Base-by-base conservation (phyloP, 30 jellyfish, hydroid and myxozoan genomes). In the Pelagia noctiluca region DNA sequence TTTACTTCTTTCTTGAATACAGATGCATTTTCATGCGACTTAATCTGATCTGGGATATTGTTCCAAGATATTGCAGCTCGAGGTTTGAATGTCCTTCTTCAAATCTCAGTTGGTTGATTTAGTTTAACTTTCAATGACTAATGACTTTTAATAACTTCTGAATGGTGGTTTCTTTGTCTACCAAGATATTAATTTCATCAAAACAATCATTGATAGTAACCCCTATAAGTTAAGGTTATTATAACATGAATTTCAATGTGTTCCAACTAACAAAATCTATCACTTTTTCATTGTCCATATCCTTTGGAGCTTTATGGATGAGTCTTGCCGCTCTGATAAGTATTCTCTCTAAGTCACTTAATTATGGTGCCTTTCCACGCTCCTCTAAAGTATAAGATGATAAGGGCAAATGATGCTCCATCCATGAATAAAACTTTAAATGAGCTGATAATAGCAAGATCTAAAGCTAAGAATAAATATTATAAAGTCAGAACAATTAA, bases 191-290 rank as follows among this genome's bases (percentile, higher is more conserved):
- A 71, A 71, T 71, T 18, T 71, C 76, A 71, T 71, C 80, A 66
- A 66, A 21, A 29, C 68, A 21, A 12, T 22, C 80, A 26, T 66
- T 29, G 25, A n/a, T n/a, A n/a, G n/a, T n/a, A n/a, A n/a, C n/a
- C 83, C 32, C 83, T 70, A 36, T 70, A 31, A 70, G 83, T 35
- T 70, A 74, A 19, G 48, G 77, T 74, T 48, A 37, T 74, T 77
- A 25, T 77, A 37, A 74, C 86, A 74, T 74, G 74, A 37, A 74
- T 77, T 74, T 74, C 86, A 74, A 32, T 74, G 86, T 74, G 26
- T 74, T 74, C 86, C 86, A 74, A 49, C 86, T 48, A 48, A 74
- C 86, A 37, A 74, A 49, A 77, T 37, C 86, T n/a, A n/a, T n/a
- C n/a, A n/a, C n/a, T 10, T 74, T 48, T 28, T 77, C 86, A 74